Evolutionary conservation across 1,140 invertebrate species (phyloP).

Genomic region (Chelonus insularis): DNA sequence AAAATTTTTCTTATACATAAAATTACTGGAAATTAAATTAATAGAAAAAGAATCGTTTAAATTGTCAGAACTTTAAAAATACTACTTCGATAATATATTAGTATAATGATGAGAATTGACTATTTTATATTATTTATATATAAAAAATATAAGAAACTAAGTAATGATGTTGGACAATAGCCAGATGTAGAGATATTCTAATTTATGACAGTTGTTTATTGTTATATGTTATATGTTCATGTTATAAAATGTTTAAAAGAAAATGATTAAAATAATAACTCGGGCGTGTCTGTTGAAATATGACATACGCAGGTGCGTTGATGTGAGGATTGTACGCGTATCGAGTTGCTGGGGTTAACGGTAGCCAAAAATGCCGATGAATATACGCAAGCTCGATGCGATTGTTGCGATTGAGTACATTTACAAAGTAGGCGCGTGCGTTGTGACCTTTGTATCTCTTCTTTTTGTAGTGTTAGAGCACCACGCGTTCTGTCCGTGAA

Average conservation of each 20-base stretch:
- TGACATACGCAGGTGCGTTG: conserved; percentile 10
- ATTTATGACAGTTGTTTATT: not conserved
- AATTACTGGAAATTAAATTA: too few relatives aligned
- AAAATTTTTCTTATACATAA: too few relatives aligned
- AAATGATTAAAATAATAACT: not conserved
- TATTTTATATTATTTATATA: too few relatives aligned
- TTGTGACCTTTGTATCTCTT: conserved; percentile 21
- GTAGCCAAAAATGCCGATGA: conserved; percentile 40
- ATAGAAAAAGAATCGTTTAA: too few relatives aligned
- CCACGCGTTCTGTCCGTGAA: conserved; percentile 10
- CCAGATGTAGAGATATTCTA: not conserved
- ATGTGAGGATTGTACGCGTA: conserved; percentile 37
- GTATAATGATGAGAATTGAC: too few relatives aligned
- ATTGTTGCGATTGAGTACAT: conserved; percentile 1
- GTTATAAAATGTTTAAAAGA: not conserved
- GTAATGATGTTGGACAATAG: not conserved
- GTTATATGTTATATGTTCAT: not conserved
- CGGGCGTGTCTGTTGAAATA: conserved; percentile 11
- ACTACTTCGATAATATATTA: too few relatives aligned
- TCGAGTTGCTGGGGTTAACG: conserved; percentile 35
- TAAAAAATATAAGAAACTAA: not conserved
- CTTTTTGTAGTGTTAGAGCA: not conserved
- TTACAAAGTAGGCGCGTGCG: conserved; percentile 18
- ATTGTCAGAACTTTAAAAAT: too few relatives aligned
- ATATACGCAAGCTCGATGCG: conserved; percentile 5